Percentiles rank a stretch among this genome's conserved stretches.
These are phyloP conservation scores for Aspidiotus rigidus DNA, from an alignment of 2,888 invertebrate genomes.

Conservation along the genomic window DNA sequence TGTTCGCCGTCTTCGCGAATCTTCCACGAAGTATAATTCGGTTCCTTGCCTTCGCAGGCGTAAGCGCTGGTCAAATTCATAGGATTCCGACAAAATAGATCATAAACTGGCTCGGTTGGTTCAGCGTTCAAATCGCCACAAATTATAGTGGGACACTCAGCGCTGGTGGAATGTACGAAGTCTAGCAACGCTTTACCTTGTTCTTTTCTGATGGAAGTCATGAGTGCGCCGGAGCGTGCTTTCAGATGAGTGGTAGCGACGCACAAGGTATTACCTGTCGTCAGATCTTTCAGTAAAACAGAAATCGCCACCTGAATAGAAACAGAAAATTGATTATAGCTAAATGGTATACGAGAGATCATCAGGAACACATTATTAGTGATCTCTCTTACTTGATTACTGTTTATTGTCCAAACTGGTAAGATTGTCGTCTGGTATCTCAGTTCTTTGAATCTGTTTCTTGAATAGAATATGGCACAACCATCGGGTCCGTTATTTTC, in stretches of 20 bases:
- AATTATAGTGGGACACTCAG: slow-evolving; percentile 52
- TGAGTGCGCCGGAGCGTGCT: slow-evolving; percentile 57
- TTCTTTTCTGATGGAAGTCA: slow-evolving; percentile 59
- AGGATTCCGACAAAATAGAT: slow-evolving; percentile 45
- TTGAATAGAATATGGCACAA: slow-evolving; percentile 63
- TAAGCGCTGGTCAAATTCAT: slow-evolving; percentile 40
- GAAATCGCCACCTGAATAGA: slow-evolving; percentile 52
- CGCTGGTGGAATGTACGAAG: slow-evolving; percentile 48
- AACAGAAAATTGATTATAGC: not conserved
- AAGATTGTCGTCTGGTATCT: slow-evolving; percentile 52
- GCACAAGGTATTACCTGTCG: slow-evolving; percentile 53
- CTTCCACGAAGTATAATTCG: slow-evolving; percentile 68
- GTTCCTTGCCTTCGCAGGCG: slow-evolving; percentile 46
- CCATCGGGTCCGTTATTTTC: slow-evolving; percentile 70
- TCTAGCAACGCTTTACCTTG: slow-evolving; percentile 57
- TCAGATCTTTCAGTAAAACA: slow-evolving; percentile 48
- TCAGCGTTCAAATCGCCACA: slow-evolving; percentile 72
- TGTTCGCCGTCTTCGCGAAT: slow-evolving; percentile 58
- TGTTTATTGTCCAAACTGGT: slow-evolving; percentile 64
- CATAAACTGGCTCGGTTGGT: slow-evolving; percentile 60
- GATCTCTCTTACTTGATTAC: slow-evolving; percentile 53
- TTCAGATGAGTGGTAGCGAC: slow-evolving; percentile 66
- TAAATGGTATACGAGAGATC: not conserved
- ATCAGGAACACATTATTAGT: not conserved
- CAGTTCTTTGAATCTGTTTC: slow-evolving; percentile 53